A percentile compares a stretch with the other conserved stretches of the same genome.
Evolutionary conservation across 2,888 invertebrate species (phyloP).

Genomic region (Hoplodrina blanda): DNA sequence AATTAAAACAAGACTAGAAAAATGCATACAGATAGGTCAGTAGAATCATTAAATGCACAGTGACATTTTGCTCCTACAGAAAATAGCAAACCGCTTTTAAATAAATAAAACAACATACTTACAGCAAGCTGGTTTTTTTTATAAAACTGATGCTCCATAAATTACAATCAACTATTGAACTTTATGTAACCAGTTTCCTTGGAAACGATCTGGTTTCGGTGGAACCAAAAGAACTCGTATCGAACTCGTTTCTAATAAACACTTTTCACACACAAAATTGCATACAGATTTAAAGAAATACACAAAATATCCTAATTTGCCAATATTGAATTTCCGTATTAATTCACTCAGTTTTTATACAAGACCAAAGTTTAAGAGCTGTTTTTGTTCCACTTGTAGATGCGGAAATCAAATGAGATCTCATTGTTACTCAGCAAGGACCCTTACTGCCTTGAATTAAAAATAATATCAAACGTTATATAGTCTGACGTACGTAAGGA

Average conservation of each 20-base stretch:
- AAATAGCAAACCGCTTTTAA: neutral
- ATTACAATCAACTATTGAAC: constrained; percentile 20
- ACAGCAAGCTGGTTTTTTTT: neutral
- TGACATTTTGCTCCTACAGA: constrained; percentile 4
- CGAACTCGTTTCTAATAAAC: neutral
- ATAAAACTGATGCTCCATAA: neutral
- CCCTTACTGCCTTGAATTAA: constrained; percentile 65
- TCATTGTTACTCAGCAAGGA: constrained; percentile 48
- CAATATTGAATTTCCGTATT: neutral
- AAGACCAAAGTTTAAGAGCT: constrained; percentile 7
- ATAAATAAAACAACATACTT: neutral
- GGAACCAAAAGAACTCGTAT: constrained; percentile 40
- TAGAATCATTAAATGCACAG: constrained; percentile 4
- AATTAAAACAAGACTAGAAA: constrained; percentile 7
- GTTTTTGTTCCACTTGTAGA: constrained; percentile 31
- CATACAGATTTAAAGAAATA: neutral
- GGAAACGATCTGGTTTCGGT: constrained; percentile 17
- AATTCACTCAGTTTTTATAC: constrained; percentile 2
- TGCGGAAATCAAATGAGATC: constrained; percentile 58
- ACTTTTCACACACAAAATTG: neutral
- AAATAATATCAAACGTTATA: constrained; percentile 59
- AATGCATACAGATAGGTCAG: neutral
- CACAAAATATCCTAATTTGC: neutral
- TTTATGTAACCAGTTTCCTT: neutral
- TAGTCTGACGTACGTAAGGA: constrained; percentile 41